Base-by-base conservation (phyloP, 2,888 invertebrate species). In the Drosophila mettleri region DNA sequence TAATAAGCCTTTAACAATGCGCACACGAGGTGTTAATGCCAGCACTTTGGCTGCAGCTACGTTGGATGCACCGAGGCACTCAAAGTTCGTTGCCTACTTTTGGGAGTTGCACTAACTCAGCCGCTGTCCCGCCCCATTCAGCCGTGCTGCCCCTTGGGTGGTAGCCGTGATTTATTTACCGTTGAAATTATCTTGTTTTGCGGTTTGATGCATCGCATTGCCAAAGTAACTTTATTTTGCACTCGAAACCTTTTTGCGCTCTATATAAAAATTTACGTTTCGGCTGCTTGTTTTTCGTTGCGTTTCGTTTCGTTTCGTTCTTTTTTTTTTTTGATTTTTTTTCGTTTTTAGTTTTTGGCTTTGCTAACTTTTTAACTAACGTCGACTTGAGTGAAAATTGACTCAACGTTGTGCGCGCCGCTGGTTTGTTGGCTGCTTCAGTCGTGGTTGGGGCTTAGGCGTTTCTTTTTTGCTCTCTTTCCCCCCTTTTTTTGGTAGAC, bases 151-250 rank as follows among this genome's bases (percentile, higher is more conserved):
- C 45, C 29, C 22, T 43, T 4, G 22, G 20, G 41, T 71, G 80
- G 55, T 62, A 76, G 79, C 81, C 84, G 88, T 90, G 90, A 90
- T 90, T 90, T 90, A 90, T 90, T 90, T 90, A 82, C 89, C 82
- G 87, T 86, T 87, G 89, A 90, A 90, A 90, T 90, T 89, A 90
- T 90, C 89, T 86, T 89, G 88, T 88, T 88, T 80, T 89, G 85
- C 74, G 87, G 88, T 88, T 82, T 86, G 86, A 88, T 88, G 85
- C 85, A 86, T 88, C 83, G 78, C 86, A 86, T 72, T 88, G 80
- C 76, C 76, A 77, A 85, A 85, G 85, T 88, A 85, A 88, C 88
- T 85, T 85, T 85, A 85, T 87, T 85, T 82, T 78, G 88, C 85
- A 87, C 85, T 85, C 83, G 76, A 85, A 87, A 76, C 86, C 82